Conservation (phyloP, 1,140 invertebrate genomes). For the Pseudomyrmex sp. region DNA sequence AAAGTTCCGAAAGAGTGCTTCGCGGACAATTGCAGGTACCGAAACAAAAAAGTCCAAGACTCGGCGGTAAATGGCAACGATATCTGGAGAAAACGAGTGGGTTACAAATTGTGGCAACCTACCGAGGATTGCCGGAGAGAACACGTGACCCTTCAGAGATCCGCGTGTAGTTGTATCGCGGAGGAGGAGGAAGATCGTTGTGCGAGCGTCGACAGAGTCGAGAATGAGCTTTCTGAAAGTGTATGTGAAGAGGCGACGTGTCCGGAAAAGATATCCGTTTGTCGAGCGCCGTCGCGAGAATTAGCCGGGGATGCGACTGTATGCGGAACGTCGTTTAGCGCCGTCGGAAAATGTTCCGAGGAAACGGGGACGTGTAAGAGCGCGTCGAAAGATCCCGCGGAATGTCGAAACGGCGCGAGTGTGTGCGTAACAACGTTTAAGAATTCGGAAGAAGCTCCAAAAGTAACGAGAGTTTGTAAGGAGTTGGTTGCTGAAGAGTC, state of each 20-base stretch:
- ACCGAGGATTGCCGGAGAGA: background rate
- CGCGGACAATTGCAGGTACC: conserved; percentile 11
- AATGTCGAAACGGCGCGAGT: background rate
- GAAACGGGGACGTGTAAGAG: background rate
- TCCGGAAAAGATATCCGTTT: conserved; percentile 1
- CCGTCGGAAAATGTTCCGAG: background rate
- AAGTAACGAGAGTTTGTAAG: conserved; percentile 25
- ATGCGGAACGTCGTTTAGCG: background rate
- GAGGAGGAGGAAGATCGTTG: conserved; percentile 60
- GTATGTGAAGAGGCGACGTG: background rate
- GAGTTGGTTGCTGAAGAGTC: background rate
- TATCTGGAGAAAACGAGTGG: background rate
- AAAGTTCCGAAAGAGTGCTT: background rate
- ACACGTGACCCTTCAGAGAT: background rate
- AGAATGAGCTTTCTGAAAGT: background rate
- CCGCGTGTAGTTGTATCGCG: conserved; percentile 53
- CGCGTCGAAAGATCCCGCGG: too few species aligned
- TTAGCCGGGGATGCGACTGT: background rate
- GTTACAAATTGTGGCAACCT: background rate
- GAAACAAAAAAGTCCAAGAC: conserved; percentile 15
- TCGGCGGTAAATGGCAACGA: background rate
- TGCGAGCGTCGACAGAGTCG: background rate
- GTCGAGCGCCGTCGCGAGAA: background rate
- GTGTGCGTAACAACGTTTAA: background rate
- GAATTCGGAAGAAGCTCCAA: conserved; percentile 18